Conservation (phyloP, 2,113 vertebrate species). For the Mungos mungo region DNA sequence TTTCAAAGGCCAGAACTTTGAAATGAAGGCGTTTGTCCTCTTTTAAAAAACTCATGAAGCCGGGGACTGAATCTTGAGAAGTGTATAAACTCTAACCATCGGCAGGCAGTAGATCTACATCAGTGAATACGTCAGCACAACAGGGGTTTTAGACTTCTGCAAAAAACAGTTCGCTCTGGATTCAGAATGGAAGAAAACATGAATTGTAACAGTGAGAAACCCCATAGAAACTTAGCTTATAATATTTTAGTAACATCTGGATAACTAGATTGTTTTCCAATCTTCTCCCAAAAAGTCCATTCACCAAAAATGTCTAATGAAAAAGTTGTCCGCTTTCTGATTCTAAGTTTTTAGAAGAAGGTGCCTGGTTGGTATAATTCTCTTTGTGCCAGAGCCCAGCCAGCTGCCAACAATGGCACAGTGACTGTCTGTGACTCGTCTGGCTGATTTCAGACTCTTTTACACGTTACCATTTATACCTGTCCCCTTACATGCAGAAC, state of each 20-base stretch:
- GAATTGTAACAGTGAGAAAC: not conserved
- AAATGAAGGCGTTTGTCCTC: slow-evolving; percentile 34
- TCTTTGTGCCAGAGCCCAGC: not conserved
- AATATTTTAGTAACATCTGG: not conserved
- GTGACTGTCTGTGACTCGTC: not conserved
- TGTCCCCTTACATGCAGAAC: not conserved
- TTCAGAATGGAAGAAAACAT: not conserved
- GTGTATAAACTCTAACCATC: not conserved
- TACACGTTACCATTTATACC: not conserved
- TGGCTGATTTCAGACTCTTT: too few species aligned
- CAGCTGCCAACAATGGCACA: not conserved
- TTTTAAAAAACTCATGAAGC: slow-evolving; percentile 57
- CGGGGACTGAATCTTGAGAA: slow-evolving; percentile 48
- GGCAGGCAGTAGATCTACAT: not conserved
- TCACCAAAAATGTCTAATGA: not conserved
- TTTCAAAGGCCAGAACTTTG: slow-evolving; percentile 62
- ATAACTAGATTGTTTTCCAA: not conserved
- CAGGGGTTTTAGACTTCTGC: not conserved
- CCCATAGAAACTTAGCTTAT: not conserved
- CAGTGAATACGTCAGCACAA: not conserved
- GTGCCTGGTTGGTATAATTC: not conserved
- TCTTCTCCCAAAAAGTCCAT: not conserved
- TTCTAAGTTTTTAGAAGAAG: not conserved
- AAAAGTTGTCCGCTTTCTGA: not conserved
- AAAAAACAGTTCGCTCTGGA: not conserved